Base-by-base conservation (phyloP, 2,797 vertebrate genomes). In the Mastacembelus armatus region DNA sequence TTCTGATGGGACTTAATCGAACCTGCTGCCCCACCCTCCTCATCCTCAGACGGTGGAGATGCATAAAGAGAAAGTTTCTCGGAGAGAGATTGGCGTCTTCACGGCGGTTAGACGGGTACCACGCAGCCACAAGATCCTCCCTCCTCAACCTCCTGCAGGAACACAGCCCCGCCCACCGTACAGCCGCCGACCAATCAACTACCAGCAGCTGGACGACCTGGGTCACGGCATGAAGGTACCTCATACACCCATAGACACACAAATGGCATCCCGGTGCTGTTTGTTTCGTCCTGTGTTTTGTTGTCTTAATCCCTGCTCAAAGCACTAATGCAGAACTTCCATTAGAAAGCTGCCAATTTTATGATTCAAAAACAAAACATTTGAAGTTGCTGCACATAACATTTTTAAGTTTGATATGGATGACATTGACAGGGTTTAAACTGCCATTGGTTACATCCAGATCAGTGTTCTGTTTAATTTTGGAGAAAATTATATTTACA, bases 201-300 rank as follows among this genome's bases (percentile, higher is more conserved):
- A 95, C 72, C 89, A 93, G 36, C 72, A 76, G 74, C 91, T 98
- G 84, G 96, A 97, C 2, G 36, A 80, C 30, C 2, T 96, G 0
- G 96, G 96, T 21, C 96, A 97, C 0, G 95, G 96, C 3, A 50
- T 96, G 19, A 98, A 96, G 96, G 96, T 96, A 81, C 79, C n/a
- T n/a, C n/a, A n/a, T 43, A 4, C 10, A 16, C 26, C 29, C 15
- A 19, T 40, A 47, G 29, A 16, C 40, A 44, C 21, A 21, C n/a
- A n/a, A n/a, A n/a, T n/a, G n/a, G n/a, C n/a, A n/a, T n/a, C n/a
- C n/a, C n/a, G n/a, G 18, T 27, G 12, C 10, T 7, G 21, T 7
- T 29, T 26, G 5, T 10, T 19, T 14, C 3, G 30, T 14, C 10
- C 11, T 29, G 2, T 15, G 2, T 10, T n/a, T 32, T 32, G 30